Evolutionary conservation across 2,113 vertebrate species (phyloP).

Genomic region (Myiozetetes cayanensis): DNA sequence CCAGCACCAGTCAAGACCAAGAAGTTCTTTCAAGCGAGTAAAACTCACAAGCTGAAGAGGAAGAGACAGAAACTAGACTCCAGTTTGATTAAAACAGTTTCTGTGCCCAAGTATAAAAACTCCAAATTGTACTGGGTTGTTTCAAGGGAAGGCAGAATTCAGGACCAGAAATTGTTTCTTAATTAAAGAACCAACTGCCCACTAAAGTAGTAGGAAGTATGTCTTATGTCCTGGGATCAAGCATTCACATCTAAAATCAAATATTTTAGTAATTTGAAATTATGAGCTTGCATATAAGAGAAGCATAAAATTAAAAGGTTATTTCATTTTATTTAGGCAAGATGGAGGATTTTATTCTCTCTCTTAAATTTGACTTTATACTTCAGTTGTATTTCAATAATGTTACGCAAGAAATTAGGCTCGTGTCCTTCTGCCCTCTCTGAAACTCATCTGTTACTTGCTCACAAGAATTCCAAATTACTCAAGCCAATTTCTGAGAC

Average conservation of each 20-base stretch:
- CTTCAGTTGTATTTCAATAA: background rate
- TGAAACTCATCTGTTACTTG: background rate
- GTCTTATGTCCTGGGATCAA: background rate
- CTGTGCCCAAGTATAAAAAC: background rate
- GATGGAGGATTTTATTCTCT: background rate
- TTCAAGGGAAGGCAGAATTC: background rate
- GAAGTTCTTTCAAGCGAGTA: background rate
- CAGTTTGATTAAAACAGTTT: background rate
- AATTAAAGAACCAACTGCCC: background rate
- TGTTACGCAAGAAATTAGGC: background rate
- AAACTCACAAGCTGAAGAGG: background rate
- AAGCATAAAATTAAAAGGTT: background rate
- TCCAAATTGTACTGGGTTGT: background rate
- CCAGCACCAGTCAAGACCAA: background rate
- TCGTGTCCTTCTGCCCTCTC: background rate
- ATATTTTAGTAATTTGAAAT: background rate
- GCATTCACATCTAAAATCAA: background rate
- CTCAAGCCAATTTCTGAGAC: background rate
- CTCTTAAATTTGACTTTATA: background rate
- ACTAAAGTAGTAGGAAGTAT: background rate
- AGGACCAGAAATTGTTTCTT: background rate
- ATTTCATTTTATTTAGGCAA: background rate
- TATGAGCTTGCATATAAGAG: background rate
- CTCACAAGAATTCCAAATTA: background rate
- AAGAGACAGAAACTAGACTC: accelerated